Evolutionary conservation across 2,888 invertebrate species (phyloP).

Genomic region (Caenorhabditis imperialis): DNA sequence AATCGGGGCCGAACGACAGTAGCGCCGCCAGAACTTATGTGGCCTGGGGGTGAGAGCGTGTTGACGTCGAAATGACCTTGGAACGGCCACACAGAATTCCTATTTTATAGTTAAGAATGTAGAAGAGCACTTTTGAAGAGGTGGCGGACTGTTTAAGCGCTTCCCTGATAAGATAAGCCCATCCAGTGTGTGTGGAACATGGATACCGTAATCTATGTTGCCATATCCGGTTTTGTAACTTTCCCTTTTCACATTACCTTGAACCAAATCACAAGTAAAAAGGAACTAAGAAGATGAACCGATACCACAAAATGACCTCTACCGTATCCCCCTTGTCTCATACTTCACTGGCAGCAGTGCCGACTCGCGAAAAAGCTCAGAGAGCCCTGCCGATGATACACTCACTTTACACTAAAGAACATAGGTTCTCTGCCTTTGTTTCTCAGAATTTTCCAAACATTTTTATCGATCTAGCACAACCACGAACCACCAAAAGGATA

Average conservation of each 20-base stretch:
- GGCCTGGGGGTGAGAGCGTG: conserved; percentile 22
- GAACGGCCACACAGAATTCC: conserved; percentile 42
- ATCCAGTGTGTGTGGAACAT: background rate
- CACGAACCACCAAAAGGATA: conserved; percentile 15
- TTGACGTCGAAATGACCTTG: conserved; percentile 54
- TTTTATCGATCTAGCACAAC: background rate
- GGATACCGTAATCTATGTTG: background rate
- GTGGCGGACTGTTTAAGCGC: too few relatives aligned
- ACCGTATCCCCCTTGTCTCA: too few relatives aligned
- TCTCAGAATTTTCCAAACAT: conserved; percentile 8
- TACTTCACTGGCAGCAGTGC: too few relatives aligned
- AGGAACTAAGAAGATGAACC: too few relatives aligned
- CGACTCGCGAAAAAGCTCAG: conserved; percentile 7
- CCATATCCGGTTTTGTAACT: conserved; percentile 6
- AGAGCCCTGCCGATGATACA: background rate
- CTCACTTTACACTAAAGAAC: conserved; percentile 37
- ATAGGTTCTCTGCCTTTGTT: conserved; percentile 35
- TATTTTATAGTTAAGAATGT: conserved; percentile 41
- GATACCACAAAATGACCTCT: too few relatives aligned
- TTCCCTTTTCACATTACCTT: conserved; percentile 12
- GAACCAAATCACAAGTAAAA: conserved; percentile 20
- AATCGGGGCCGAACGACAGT: conserved; percentile 50
- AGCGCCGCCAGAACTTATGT: conserved; percentile 30
- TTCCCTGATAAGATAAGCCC: too few relatives aligned
- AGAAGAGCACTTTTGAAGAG: conserved; percentile 46